These are phyloP conservation scores for Procavia capensis DNA, from an alignment of 2,113 vertebrate species.

Conservation along the genomic window DNA sequence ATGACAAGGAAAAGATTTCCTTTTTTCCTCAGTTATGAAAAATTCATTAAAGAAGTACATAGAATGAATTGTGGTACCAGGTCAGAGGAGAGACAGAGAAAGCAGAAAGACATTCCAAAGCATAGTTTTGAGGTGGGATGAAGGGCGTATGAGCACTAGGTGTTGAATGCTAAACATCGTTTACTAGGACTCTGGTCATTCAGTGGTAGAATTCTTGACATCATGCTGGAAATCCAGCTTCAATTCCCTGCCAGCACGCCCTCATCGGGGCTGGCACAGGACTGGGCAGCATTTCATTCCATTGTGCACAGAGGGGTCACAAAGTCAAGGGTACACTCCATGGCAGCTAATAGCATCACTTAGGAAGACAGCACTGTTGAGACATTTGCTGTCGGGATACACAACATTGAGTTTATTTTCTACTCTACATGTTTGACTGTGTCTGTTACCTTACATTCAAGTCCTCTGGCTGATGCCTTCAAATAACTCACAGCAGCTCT, in stretches of 20 bases:
- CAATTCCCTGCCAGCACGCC: neutral
- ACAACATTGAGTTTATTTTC: neutral
- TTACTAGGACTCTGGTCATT: neutral
- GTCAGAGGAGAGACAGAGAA: too few species aligned
- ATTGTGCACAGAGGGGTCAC: neutral
- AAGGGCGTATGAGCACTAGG: too few species aligned
- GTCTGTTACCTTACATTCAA: neutral
- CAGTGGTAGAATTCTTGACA: neutral
- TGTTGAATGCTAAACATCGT: neutral
- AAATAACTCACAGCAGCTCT: conserved; percentile 37
- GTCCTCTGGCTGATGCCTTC: neutral
- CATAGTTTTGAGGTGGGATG: neutral
- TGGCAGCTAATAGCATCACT: neutral
- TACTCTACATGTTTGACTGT: neutral
- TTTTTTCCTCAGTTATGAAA: neutral
- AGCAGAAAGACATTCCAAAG: neutral
- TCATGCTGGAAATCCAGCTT: neutral
- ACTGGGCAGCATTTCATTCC: neutral
- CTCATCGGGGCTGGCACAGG: neutral
- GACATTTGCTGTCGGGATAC: neutral
- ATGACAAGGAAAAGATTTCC: neutral
- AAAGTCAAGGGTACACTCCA: neutral
- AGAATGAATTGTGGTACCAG: neutral
- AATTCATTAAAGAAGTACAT: neutral
- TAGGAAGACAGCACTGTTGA: neutral